These are phyloP conservation scores for Homalodisca vitripennis DNA, from an alignment of 1,140 invertebrate genomes.

Conservation along the genomic window DNA sequence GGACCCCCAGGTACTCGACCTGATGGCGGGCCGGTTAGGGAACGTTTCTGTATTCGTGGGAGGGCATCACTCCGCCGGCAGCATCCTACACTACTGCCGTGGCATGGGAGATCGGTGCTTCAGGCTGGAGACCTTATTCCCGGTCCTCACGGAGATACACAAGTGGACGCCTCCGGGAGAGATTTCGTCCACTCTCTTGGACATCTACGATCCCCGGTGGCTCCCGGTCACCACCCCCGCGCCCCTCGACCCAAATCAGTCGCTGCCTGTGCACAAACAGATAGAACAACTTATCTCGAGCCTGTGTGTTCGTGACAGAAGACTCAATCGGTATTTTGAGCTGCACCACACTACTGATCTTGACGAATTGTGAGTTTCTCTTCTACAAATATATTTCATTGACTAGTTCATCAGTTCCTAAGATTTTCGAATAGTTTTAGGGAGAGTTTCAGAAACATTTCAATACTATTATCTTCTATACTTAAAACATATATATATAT, in stretches of 20 bases:
- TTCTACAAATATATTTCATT: too few relatives aligned
- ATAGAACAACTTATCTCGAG: slow-evolving; percentile 35
- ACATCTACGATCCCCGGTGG: slow-evolving; percentile 36
- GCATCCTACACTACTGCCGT: slow-evolving; percentile 30
- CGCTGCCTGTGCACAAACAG: slow-evolving; percentile 32
- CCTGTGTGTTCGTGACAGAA: slow-evolving; percentile 35
- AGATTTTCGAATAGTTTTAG: background rate
- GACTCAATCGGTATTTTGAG: slow-evolving; percentile 37
- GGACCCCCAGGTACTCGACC: slow-evolving; percentile 31
- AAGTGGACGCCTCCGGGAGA: slow-evolving; percentile 24
- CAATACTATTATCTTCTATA: background rate
- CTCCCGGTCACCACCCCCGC: slow-evolving; percentile 31
- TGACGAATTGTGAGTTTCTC: slow-evolving; percentile 23
- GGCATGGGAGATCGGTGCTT: slow-evolving; percentile 30
- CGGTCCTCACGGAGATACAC: slow-evolving; percentile 35
- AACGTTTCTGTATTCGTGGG: slow-evolving; percentile 38
- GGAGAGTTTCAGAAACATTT: background rate
- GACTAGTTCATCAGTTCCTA: too few relatives aligned
- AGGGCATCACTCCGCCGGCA: slow-evolving; percentile 14
- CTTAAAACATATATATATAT: too few relatives aligned
- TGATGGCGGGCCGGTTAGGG: slow-evolving; percentile 33
- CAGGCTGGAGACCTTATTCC: slow-evolving; percentile 30
- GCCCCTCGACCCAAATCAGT: slow-evolving; percentile 29
- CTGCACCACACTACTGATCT: slow-evolving; percentile 28
- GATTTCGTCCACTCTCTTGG: slow-evolving; percentile 17